A percentile compares a stretch with the other conserved stretches of the same genome.
Evolutionary conservation across 2,113 vertebrate genomes (phyloP).

Genomic region (Montifringilla adamsi): DNA sequence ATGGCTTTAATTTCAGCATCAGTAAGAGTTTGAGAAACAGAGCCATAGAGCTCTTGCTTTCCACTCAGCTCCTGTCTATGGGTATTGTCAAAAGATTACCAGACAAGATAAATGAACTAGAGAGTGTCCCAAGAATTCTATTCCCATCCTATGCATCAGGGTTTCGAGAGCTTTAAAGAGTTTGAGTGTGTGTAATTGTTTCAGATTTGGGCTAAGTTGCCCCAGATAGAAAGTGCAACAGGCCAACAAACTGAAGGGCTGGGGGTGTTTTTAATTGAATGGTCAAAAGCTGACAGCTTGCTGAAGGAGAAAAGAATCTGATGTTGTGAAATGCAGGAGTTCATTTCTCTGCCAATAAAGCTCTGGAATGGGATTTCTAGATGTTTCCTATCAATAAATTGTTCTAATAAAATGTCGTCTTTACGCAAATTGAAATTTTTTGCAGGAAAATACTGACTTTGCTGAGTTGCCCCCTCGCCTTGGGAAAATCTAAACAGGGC

Average conservation of each 20-base stretch:
- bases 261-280: not conserved
- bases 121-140: not conserved
- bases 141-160: not conserved
- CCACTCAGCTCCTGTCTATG: not conserved
- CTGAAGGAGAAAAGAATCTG: not conserved
- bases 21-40: conserved; percentile 4
- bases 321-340: not conserved
- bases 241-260: not conserved
- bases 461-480: not conserved
- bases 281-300: not conserved
- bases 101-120: not conserved
- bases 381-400: conserved; percentile 35
- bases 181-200: not conserved
- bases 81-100: not conserved
- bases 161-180: not conserved
- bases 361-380: conserved; percentile 7
- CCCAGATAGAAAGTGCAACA: not conserved
- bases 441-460: conserved; percentile 51
- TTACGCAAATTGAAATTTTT: conserved; percentile 49
- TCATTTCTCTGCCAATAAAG: not conserved
- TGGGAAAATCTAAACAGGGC: conserved; percentile 44
- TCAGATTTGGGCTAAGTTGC: not conserved
- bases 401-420: conserved; percentile 39
- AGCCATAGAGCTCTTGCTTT: not conserved
- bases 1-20: conserved; percentile 9